Percentiles rank a stretch among this genome's conserved stretches.
Conservation (phyloP, 2,113 vertebrate species). For the Ivindomyrus marchei region DNA sequence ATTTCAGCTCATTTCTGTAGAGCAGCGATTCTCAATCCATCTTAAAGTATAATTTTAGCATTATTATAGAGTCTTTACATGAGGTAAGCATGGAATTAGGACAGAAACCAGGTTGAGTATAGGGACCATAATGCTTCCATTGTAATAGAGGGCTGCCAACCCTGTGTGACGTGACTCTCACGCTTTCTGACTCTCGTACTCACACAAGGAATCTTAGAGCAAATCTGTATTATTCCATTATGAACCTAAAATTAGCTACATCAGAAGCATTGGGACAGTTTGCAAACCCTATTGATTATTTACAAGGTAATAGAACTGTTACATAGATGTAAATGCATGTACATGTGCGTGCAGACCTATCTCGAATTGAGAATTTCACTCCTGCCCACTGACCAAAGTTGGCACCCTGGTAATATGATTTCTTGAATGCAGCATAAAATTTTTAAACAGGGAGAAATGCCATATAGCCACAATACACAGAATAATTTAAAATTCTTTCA, state of each 20-base stretch:
- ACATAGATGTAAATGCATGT: not conserved
- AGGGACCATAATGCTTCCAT: not conserved
- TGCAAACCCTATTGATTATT: not conserved
- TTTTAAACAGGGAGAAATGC: not conserved
- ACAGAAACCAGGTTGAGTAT: not conserved
- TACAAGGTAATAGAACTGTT: not conserved
- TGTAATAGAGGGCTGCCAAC: not conserved
- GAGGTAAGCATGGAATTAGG: not conserved
- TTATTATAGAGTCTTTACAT: not conserved
- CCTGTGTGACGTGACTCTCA: not conserved
- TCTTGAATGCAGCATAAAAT: not conserved
- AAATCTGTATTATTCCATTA: not conserved
- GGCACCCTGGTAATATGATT: not conserved
- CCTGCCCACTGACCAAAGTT: not conserved
- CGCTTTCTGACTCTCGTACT: not conserved
- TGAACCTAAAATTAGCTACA: not conserved
- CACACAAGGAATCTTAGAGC: not conserved
- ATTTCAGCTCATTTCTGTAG: not conserved
- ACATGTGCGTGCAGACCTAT: too few species aligned
- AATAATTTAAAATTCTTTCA: not conserved
- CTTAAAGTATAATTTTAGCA: not conserved
- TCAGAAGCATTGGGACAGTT: not conserved
- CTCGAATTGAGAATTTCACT: not conserved
- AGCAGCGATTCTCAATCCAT: not conserved
- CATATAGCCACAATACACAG: not conserved